Conservation (phyloP, 2,113 vertebrate species). For the Microcebus tavaratra region DNA sequence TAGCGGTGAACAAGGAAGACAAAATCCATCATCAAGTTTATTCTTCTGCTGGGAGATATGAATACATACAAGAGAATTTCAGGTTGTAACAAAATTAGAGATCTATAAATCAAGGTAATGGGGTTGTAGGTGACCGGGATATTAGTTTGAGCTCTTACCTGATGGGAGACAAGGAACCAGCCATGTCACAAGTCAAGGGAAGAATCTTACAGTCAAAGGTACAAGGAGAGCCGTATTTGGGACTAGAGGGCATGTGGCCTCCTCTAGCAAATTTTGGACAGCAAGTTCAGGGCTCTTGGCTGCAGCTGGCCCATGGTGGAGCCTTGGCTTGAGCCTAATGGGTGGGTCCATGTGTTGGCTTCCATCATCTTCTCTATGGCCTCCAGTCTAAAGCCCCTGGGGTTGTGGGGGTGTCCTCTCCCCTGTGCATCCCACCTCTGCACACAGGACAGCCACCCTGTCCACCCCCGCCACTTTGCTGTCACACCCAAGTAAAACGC, state of each 20-base stretch:
- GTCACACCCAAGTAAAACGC: neutral
- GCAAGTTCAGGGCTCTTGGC: neutral
- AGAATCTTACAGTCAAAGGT: neutral
- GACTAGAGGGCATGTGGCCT: too few relatives aligned
- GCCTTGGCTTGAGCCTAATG: neutral
- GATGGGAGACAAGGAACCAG: neutral
- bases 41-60: neutral
- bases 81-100: neutral
- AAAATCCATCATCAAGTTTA: neutral
- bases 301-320: neutral
- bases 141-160: neutral
- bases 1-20: neutral
- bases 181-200: neutral
- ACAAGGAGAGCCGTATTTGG: neutral
- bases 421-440: rapidly evolving
- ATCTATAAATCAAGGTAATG: neutral
- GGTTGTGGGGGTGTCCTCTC: neutral
- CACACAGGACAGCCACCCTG: neutral
- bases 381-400: neutral
- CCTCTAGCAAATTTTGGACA: neutral
- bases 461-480: neutral
- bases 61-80: neutral
- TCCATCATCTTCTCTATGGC: neutral
- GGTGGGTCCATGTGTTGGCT: neutral
- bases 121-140: neutral